Evolutionary conservation across 2,797 vertebrate genomes (phyloP).

Genomic region (Tinamus major): DNA sequence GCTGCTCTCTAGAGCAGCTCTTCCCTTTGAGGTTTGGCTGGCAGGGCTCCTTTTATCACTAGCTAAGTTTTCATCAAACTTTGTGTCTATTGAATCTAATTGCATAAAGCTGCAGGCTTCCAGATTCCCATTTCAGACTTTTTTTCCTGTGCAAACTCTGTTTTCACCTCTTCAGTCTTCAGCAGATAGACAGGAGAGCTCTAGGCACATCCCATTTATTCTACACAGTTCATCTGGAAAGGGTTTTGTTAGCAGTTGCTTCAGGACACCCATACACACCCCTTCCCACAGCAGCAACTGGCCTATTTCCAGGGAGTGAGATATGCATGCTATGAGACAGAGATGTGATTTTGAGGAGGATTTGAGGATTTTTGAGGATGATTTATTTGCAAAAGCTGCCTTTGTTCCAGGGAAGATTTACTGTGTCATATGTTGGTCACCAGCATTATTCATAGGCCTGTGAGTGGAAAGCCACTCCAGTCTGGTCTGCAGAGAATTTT

Average conservation of each 20-base stretch:
- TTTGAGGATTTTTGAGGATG: background rate
- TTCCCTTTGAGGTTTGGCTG: slow-evolving; percentile 21
- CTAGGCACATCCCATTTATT: background rate
- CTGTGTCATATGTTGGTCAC: background rate
- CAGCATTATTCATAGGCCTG: background rate
- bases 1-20: slow-evolving; percentile 36
- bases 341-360: background rate
- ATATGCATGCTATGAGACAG: background rate
- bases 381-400: background rate
- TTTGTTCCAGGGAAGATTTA: background rate
- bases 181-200: background rate
- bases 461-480: background rate
- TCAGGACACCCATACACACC: background rate
- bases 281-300: background rate
- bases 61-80: slow-evolving; percentile 1
- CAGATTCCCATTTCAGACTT: background rate
- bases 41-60: slow-evolving; percentile 32
- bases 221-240: background rate
- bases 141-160: background rate
- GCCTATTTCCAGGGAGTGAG: background rate
- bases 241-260: background rate
- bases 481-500: background rate
- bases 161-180: slow-evolving; percentile 13
- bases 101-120: slow-evolving; percentile 16
- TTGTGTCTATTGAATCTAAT: background rate